Percentiles rank a stretch among this genome's conserved stretches.
Evolutionary conservation across 2,797 vertebrate genomes (phyloP).

Genomic region (Alosa sapidissima): DNA sequence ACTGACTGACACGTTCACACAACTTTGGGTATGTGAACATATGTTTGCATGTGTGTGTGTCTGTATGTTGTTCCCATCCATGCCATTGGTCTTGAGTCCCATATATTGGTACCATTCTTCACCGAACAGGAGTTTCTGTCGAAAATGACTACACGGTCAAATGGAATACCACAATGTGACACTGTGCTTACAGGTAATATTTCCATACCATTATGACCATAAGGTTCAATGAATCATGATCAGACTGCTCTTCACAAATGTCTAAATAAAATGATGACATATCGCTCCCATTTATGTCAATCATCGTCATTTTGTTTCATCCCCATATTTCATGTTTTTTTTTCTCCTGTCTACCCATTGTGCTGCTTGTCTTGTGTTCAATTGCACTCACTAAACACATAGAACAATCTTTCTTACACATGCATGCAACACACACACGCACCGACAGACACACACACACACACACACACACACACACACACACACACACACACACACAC

Average conservation of each 20-base stretch:
- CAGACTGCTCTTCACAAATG: not conserved
- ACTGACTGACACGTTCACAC: not conserved
- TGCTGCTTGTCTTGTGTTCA: not conserved
- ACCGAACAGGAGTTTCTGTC: not conserved
- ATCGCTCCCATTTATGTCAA: not conserved
- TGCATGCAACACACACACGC: constrained; percentile 18
- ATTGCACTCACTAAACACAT: not conserved
- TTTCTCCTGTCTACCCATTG: not conserved
- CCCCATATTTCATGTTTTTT: not conserved
- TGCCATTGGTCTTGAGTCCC: not conserved
- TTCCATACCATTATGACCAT: not conserved
- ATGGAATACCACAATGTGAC: not conserved
- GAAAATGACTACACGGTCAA: not conserved
- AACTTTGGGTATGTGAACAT: constrained; percentile 29
- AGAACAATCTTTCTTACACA: not conserved
- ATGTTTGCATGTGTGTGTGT: constrained; percentile 29
- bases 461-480: not conserved
- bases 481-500: constrained; percentile 18
- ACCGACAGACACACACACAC: not conserved
- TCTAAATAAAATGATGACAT: not conserved
- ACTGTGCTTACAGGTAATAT: not conserved
- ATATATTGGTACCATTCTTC: not conserved
- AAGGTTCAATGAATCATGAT: not conserved
- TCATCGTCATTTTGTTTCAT: not conserved
- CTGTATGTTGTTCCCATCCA: not conserved